Base-by-base conservation (phyloP, 2,797 vertebrate species). In the Gallinago nigripennis region DNA sequence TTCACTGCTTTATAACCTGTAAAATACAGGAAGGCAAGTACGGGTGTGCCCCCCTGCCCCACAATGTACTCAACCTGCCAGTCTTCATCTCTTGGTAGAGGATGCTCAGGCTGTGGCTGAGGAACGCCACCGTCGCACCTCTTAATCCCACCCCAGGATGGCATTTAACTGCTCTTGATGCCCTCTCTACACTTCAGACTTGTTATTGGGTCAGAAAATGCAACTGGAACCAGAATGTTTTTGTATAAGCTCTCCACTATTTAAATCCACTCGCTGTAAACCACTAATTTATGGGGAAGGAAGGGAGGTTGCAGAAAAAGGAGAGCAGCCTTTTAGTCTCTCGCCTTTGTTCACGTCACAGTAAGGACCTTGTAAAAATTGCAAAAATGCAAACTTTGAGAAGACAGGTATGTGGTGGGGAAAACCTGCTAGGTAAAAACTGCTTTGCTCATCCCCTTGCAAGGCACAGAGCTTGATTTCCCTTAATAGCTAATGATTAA, bases 401-500 rank as follows among this genome's bases (percentile, higher is more conserved):
- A 82, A 61, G 18, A 31, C 13, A 71, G 24, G 9, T 63, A 4
- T 28, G 25, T 4, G 12, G 6, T 13, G 8, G 39, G 80, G 86
- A 65, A 86, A 61, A 41, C 0, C 2, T 8, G 2, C 7, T 17
- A 75, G 28, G 54, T 2, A 84, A 33, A 76, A 89, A 87, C 53
- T 57, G 65, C 48, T 82, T 71, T 85, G 45, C 37, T 85, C 64
- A 73, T 41, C 70, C 60, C 25, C 51, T 45, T 78, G 69, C 75
- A 58, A 63, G 48, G 72, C 33, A 69, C 18, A 60, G 72, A 86
- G 82, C n/a, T 82, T 86, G 46, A 82, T 63, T 88, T 86, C 65
- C 70, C 65, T 76, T 95, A 90, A 91, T 60, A 79, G 68, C n/a
- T 93, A 54, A 94, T 51, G 70, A 92, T 86, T 90, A 86, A 86